Conservation (phyloP, 2,797 vertebrate species). For the Luscinia megarhynchos region DNA sequence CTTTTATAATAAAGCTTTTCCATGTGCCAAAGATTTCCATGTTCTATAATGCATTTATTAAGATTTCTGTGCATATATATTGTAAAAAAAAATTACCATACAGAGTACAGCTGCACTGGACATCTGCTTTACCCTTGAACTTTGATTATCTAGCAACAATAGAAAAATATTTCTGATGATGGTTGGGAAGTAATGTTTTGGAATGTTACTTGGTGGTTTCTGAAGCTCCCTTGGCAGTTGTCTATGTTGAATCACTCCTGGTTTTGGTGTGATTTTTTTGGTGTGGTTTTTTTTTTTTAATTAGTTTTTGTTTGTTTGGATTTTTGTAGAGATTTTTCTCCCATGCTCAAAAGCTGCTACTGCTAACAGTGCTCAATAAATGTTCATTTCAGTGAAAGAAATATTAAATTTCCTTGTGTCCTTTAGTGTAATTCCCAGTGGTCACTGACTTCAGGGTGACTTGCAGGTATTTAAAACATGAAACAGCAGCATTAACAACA, state of each 20-base stretch:
- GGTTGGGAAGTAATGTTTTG: not conserved
- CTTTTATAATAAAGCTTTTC: not conserved
- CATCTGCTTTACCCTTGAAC: not conserved
- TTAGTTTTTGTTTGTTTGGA: not conserved
- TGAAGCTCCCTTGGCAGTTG: not conserved
- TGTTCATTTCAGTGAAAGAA: accelerated
- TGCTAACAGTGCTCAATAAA: not conserved
- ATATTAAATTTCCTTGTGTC: not conserved
- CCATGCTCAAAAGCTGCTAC: not conserved
- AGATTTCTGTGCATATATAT: not conserved
- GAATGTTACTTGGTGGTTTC: not conserved
- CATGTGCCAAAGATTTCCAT: not conserved
- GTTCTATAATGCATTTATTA: not conserved
- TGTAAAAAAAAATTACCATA: not conserved
- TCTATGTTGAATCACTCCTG: not conserved
- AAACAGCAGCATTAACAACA: not conserved
- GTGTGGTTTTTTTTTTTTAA: not conserved
- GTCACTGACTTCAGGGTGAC: not conserved
- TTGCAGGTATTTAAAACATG: not conserved
- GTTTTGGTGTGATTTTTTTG: not conserved
- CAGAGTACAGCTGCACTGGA: accelerated
- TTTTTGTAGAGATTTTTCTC: not conserved
- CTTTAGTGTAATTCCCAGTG: not conserved
- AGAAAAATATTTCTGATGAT: not conserved
- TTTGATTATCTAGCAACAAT: not conserved